These are phyloP conservation scores for Petrocephalus zakoni DNA, from an alignment of 2,113 vertebrate species.

Conservation along the genomic window DNA sequence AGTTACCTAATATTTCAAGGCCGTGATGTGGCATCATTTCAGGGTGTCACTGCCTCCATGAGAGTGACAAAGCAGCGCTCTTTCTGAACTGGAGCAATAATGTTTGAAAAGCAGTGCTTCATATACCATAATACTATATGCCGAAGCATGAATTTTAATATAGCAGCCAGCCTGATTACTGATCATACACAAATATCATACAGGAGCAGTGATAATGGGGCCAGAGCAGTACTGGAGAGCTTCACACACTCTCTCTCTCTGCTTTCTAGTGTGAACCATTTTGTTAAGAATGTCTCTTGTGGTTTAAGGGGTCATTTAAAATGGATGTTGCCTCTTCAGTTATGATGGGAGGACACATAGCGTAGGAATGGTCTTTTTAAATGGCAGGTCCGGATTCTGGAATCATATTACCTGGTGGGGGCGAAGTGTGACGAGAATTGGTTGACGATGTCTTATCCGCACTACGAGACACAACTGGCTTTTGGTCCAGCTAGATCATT, in stretches of 20 bases:
- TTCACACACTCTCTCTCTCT: neutral
- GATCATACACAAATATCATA: neutral
- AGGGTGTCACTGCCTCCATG: neutral
- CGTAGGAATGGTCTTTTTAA: neutral
- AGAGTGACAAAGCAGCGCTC: constrained; percentile 6
- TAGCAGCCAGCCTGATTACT: neutral
- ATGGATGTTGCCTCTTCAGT: neutral
- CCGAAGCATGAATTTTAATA: neutral
- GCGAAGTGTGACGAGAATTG: constrained; percentile 37
- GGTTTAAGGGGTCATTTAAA: neutral
- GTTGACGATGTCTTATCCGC: constrained; percentile 44
- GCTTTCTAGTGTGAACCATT: neutral
- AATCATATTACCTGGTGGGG: neutral
- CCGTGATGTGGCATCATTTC: neutral
- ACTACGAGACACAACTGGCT: constrained; percentile 49
- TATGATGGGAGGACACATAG: neutral
- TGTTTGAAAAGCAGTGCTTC: neutral
- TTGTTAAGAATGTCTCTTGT: neutral
- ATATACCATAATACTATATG: neutral
- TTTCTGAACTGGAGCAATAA: neutral
- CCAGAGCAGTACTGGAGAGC: neutral
- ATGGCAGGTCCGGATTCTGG: neutral
- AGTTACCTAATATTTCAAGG: constrained; percentile 11
- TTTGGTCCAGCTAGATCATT: constrained; percentile 38
- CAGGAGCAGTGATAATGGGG: neutral